Evolutionary conservation across 1,140 invertebrate genomes (phyloP).

Genomic region (Acromyrmex echinatior): DNA sequence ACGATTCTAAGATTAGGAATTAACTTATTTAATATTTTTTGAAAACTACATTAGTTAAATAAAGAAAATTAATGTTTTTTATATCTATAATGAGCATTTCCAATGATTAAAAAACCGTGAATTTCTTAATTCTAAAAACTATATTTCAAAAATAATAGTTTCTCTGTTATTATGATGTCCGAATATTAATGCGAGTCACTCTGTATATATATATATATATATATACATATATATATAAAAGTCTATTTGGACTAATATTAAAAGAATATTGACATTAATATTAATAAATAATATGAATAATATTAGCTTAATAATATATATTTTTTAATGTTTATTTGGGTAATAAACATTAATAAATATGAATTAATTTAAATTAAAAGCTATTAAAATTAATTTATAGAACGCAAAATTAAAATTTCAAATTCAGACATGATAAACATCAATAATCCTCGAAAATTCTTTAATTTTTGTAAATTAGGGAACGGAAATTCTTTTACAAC

Average conservation of each 20-base stretch:
- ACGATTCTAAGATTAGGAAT: too few relatives aligned
- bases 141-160: too few relatives aligned
- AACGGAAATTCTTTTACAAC: not conserved
- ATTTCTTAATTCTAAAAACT: too few relatives aligned
- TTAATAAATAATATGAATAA: constrained; percentile 9
- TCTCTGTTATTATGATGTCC: too few relatives aligned
- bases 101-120: too few relatives aligned
- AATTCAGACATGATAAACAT: not conserved
- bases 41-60: too few relatives aligned
- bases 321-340: not conserved
- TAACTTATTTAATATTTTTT: too few relatives aligned
- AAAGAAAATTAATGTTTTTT: too few relatives aligned
- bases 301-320: constrained; percentile 2
- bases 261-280: not conserved
- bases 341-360: not conserved
- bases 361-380: not conserved
- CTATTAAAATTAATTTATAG: not conserved
- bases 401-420: not conserved
- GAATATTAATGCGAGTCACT: too few relatives aligned
- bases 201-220: too few relatives aligned
- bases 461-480: not conserved
- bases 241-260: not conserved
- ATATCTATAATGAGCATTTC: too few relatives aligned
- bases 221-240: too few relatives aligned
- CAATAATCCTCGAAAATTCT: not conserved